Percentiles rank a stretch among this genome's conserved stretches.
Conservation (phyloP, 2,888 invertebrate species). For the Drosophila pseudotalamancana region DNA sequence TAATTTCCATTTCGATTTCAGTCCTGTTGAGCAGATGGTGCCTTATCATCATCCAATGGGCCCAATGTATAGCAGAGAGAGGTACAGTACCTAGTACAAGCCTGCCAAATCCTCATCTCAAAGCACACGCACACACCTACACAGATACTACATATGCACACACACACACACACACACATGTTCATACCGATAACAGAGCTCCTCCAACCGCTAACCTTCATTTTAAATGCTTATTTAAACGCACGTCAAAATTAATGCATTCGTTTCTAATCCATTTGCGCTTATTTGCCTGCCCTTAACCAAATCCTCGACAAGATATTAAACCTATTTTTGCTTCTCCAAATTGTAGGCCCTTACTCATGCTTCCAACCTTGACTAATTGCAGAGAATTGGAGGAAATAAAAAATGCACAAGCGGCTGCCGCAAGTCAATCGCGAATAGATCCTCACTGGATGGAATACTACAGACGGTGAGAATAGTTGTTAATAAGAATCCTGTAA, state of each 20-base stretch:
- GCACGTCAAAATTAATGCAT: constrained; percentile 47
- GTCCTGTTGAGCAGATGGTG: constrained; percentile 85
- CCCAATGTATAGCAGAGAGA: constrained; percentile 85
- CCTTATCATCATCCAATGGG: constrained; percentile 85
- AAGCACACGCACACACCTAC: constrained; percentile 20
- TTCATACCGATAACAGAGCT: constrained; percentile 17
- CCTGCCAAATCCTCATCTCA: constrained; percentile 60
- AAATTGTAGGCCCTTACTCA: constrained; percentile 28
- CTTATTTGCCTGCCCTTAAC: constrained; percentile 51
- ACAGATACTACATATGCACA: not conserved
- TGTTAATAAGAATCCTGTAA: not conserved
- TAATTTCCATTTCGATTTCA: constrained; percentile 82
- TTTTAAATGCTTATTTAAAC: constrained; percentile 25
- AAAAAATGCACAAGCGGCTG: constrained; percentile 88
- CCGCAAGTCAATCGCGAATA: constrained; percentile 87
- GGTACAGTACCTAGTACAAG: constrained; percentile 82
- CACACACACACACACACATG: constrained; percentile 1
- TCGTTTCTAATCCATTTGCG: constrained; percentile 27
- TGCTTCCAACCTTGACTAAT: constrained; percentile 51
- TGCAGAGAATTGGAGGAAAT: constrained; percentile 92
- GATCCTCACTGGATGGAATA: constrained; percentile 95
- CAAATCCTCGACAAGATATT: constrained; percentile 38
- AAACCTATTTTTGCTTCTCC: constrained; percentile 8
- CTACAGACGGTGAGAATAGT: constrained; percentile 86
- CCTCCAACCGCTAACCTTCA: constrained; percentile 31